phyloP scores from a whole-genome alignment of 2,888 invertebrate genomes.

The Cheilosia soror region DNA sequence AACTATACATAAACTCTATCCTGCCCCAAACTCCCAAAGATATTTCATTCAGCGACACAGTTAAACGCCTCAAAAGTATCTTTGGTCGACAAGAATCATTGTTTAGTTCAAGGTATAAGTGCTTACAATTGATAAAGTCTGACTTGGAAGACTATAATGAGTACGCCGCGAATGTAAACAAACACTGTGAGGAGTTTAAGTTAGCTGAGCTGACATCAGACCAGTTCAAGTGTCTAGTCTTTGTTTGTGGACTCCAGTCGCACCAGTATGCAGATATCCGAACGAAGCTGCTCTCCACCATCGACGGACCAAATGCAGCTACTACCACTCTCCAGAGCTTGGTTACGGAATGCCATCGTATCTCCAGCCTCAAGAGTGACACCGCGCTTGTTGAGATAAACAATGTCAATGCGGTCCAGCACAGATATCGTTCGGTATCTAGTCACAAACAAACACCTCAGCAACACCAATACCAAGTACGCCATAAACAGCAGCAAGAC shows the following conservation, averaged over 20 bases:
- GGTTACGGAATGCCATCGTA: constrained; percentile 10
- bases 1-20: not conserved
- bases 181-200: constrained; percentile 27
- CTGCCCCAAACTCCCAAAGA: not conserved
- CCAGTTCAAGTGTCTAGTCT: constrained; percentile 15
- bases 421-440: constrained; percentile 8
- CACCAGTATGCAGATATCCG: constrained; percentile 20
- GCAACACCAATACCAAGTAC: not conserved
- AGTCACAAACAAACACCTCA: not conserved
- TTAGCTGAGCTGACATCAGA: constrained; percentile 7
- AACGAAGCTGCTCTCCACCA: constrained; percentile 20
- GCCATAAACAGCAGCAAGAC: not conserved
- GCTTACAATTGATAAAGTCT: not conserved
- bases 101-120: constrained; percentile 5
- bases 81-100: not conserved
- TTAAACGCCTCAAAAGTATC: not conserved
- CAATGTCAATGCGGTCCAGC: constrained; percentile 9
- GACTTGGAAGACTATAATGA: constrained; percentile 8
- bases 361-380: constrained; percentile 13
- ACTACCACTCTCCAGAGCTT: constrained; percentile 11
- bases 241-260: constrained; percentile 6
- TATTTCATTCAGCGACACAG: not conserved
- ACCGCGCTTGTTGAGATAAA: constrained; percentile 9
- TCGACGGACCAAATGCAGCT: constrained; percentile 15
- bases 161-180: constrained; percentile 14